These are phyloP conservation scores for Garrulus glandarius DNA, from an alignment of 2,797 vertebrate species.

Conservation along the genomic window DNA sequence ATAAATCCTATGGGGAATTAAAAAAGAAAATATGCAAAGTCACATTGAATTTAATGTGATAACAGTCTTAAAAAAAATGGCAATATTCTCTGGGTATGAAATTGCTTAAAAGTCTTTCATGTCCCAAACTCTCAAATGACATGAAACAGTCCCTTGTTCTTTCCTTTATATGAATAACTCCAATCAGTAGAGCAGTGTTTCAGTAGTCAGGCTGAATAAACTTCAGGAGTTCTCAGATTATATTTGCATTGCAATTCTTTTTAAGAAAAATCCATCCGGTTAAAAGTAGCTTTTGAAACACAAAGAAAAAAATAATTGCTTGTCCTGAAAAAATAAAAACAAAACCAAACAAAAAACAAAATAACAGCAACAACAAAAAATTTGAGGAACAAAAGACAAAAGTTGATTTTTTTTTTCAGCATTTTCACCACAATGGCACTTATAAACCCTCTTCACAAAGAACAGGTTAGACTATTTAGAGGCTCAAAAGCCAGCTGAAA, in stretches of 20 bases:
- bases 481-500: neutral
- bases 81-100: neutral
- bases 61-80: neutral
- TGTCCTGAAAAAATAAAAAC: neutral
- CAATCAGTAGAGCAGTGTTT: neutral
- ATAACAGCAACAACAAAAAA: neutral
- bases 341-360: neutral
- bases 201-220: neutral
- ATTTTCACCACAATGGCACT: neutral
- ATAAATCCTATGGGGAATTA: neutral
- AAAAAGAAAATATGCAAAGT: neutral
- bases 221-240: neutral
- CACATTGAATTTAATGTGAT: neutral
- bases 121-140: neutral
- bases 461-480: neutral
- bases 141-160: neutral
- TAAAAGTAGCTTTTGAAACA: neutral
- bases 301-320: neutral
- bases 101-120: neutral
- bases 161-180: neutral
- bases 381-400: neutral
- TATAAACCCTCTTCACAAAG: neutral
- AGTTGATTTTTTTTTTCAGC: neutral
- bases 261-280: neutral
- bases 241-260: neutral